Percentiles rank a stretch among this genome's conserved stretches.
Evolutionary conservation across 2,113 vertebrate genomes (phyloP).

Genomic region (Tupaia chinensis): DNA sequence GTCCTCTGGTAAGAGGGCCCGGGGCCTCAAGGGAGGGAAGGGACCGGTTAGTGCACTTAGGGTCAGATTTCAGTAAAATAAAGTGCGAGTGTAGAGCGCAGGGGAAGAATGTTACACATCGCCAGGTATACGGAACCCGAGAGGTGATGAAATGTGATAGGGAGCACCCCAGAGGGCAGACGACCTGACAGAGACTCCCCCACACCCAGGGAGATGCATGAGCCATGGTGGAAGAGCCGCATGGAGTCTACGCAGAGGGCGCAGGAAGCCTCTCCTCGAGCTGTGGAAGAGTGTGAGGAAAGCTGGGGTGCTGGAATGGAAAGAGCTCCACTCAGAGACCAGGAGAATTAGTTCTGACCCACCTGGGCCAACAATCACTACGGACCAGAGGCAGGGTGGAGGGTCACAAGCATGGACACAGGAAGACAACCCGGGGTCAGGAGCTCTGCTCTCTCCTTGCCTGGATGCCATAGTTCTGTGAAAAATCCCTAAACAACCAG

Average conservation of each 20-base stretch:
- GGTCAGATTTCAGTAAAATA: not conserved
- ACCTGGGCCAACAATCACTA: not conserved
- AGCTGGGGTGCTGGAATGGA: not conserved
- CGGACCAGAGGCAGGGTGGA: not conserved
- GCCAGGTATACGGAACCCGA: not conserved
- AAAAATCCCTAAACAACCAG: not conserved
- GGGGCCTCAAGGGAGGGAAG: not conserved
- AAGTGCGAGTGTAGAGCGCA: not conserved
- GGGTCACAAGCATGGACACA: not conserved
- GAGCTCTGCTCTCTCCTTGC: not conserved
- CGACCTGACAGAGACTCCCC: too few species aligned
- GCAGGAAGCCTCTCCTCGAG: not conserved
- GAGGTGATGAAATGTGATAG: not conserved
- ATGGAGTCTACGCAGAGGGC: too few species aligned
- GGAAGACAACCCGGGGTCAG: not conserved
- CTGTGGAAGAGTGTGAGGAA: not conserved
- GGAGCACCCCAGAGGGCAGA: not conserved
- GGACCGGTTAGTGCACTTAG: not conserved
- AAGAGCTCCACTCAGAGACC: not conserved
- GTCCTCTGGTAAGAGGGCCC: not conserved
- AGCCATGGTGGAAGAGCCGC: not conserved
- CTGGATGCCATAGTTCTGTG: not conserved
- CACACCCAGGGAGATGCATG: not conserved
- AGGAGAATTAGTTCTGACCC: too few species aligned
- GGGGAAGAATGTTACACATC: not conserved